Conservation (phyloP, 2,888 invertebrate genomes). For the Sepiola atlantica region DNA sequence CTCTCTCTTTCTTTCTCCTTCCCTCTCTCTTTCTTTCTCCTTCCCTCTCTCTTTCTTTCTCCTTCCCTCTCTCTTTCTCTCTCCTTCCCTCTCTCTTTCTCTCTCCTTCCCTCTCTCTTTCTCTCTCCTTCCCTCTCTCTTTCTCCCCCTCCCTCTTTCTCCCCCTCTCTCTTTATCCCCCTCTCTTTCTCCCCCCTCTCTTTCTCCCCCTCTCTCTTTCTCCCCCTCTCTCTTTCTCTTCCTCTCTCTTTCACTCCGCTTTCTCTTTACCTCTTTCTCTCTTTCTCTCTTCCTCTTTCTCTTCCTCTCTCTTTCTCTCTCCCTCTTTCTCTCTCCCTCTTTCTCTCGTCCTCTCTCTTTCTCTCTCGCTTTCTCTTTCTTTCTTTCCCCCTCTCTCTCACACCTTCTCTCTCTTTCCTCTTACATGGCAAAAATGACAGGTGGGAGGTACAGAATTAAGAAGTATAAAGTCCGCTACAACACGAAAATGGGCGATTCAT, state of each 20-base stretch:
- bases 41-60: background rate
- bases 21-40: background rate
- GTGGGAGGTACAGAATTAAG: too few relatives aligned
- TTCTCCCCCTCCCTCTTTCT: background rate
- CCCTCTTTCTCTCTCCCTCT: background rate
- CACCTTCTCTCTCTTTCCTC: background rate
- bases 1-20: background rate
- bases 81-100: background rate
- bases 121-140: background rate
- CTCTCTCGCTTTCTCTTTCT: too few relatives aligned
- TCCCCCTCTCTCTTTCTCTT: background rate
- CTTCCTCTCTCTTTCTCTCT: background rate
- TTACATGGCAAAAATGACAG: too few relatives aligned
- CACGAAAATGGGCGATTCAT: too few relatives aligned
- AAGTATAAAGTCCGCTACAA: too few relatives aligned
- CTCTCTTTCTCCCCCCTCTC: too few relatives aligned
- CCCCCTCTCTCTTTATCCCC: background rate
- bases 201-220: background rate
- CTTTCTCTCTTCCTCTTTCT: background rate
- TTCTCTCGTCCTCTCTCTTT: background rate
- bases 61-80: background rate
- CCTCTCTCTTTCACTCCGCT: too few relatives aligned
- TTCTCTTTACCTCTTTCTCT: background rate
- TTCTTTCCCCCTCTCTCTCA: background rate
- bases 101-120: too few relatives aligned